Percentiles rank a stretch among this genome's conserved stretches.
phyloP scores from a whole-genome alignment of 1,140 invertebrate genomes.

The Solen grandis region DNA sequence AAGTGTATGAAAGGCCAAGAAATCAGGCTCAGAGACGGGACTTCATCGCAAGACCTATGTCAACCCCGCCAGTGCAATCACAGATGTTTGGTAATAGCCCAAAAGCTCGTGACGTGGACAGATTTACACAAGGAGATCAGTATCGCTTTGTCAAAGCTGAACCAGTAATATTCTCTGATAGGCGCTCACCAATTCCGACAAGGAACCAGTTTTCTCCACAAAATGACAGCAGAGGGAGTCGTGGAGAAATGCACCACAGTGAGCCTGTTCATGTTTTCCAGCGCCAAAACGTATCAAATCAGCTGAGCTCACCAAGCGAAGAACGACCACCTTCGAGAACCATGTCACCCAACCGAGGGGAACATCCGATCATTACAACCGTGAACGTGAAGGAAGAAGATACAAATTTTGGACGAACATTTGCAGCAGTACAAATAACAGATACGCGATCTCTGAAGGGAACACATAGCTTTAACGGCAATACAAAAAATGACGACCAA shows the following conservation, averaged over 20 bases:
- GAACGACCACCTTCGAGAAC: background rate
- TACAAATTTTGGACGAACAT: slow-evolving; percentile 44
- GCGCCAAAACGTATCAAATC: background rate
- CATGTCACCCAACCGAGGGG: background rate
- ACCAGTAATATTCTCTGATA: slow-evolving; percentile 4
- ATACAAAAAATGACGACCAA: no score
- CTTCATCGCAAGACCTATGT: slow-evolving; percentile 42
- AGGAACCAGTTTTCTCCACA: background rate
- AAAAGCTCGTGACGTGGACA: slow-evolving; percentile 43
- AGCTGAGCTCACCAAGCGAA: background rate
- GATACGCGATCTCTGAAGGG: background rate
- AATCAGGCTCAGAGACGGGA: background rate
- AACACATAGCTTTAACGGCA: no score
- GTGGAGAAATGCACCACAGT: slow-evolving; percentile 2
- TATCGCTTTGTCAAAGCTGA: slow-evolving; percentile 29
- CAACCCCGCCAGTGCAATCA: slow-evolving; percentile 38
- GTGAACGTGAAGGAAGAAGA: slow-evolving; percentile 32
- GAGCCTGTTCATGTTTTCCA: slow-evolving; percentile 14
- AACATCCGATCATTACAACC: no score
- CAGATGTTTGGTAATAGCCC: slow-evolving; percentile 11
- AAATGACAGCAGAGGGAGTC: background rate
- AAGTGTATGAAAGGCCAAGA: slow-evolving; percentile 17
- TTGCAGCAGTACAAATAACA: slow-evolving; percentile 47
- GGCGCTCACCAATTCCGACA: background rate
- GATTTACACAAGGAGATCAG: background rate